A percentile compares a stretch with the other conserved stretches of the same genome.
These are phyloP conservation scores for Cheumatopsyche charites DNA, from an alignment of 1,140 invertebrate species.

Conservation along the genomic window DNA sequence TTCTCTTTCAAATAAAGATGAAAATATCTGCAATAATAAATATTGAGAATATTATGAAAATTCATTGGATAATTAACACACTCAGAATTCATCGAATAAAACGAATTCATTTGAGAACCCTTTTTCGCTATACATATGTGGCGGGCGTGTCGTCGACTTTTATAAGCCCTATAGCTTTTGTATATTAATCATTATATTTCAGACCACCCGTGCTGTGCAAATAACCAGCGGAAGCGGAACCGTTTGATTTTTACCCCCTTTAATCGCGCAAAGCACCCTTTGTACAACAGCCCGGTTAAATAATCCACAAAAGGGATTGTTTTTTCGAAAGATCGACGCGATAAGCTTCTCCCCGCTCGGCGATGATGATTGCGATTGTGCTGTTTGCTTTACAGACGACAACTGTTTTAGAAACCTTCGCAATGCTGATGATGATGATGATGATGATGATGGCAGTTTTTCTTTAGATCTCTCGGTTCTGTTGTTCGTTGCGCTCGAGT, in stretches of 20 bases:
- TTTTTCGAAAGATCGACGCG: conserved; percentile 35
- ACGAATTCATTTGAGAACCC: too few species aligned
- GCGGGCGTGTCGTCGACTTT: conserved; percentile 45
- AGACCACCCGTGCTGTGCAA: conserved; percentile 21
- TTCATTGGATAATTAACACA: too few species aligned
- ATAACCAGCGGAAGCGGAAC: conserved; percentile 41
- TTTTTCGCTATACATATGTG: too few species aligned
- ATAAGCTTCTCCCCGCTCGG: conserved; percentile 36
- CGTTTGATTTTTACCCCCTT: conserved; percentile 47
- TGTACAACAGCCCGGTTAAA: conserved; percentile 33
- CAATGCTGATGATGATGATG: neutral
- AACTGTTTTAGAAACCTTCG: too few species aligned
- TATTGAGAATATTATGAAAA: too few species aligned
- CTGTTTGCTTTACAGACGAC: too few species aligned
- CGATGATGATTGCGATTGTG: conserved; percentile 33
- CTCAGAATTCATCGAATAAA: too few species aligned
- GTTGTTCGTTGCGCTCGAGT: conserved; percentile 1
- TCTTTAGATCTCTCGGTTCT: neutral
- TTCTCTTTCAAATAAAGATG: too few species aligned
- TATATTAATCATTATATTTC: conserved; percentile 48
- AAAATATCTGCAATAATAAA: too few species aligned
- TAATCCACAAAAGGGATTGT: conserved; percentile 47
- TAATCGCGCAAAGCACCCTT: conserved; percentile 45
- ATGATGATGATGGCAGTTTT: conserved; percentile 3
- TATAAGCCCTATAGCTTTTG: conserved; percentile 48